Evolutionary conservation across 2,113 vertebrate species (phyloP).

Genomic region (Actinemys pallida): DNA sequence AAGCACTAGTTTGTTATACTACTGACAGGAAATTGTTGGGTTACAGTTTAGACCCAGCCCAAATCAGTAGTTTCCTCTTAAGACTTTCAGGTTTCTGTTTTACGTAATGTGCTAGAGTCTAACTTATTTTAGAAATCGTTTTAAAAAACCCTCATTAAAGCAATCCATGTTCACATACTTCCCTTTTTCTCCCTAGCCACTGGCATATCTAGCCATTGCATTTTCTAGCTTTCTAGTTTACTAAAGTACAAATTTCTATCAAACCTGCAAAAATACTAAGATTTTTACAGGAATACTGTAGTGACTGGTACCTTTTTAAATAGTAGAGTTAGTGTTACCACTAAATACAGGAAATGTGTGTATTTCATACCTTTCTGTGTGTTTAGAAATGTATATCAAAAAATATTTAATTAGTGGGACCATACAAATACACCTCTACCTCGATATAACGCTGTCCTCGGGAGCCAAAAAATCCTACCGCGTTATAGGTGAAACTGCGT

Average conservation of each 20-base stretch:
- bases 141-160: neutral
- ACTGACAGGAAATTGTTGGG: slow-evolving; percentile 74
- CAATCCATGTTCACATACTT: neutral
- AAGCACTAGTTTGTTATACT: slow-evolving; percentile 43
- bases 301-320: neutral
- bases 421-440: neutral
- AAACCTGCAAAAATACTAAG: neutral
- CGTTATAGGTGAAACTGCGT: too few relatives aligned
- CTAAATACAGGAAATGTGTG: too few relatives aligned
- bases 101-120: neutral
- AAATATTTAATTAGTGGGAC: neutral
- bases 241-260: neutral
- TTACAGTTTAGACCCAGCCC: slow-evolving; percentile 67
- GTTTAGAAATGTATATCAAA: neutral
- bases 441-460: too few relatives aligned
- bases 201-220: neutral
- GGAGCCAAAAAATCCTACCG: too few relatives aligned
- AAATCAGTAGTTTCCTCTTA: slow-evolving; percentile 73
- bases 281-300: neutral
- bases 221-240: neutral
- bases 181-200: rapidly evolving
- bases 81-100: slow-evolving; percentile 50
- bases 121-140: rapidly evolving
- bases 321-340: neutral
- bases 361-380: neutral